Percentiles rank a stretch among this genome's conserved stretches.
Evolutionary conservation across 2,113 vertebrate species (phyloP).

Genomic region (Astur gentilis): DNA sequence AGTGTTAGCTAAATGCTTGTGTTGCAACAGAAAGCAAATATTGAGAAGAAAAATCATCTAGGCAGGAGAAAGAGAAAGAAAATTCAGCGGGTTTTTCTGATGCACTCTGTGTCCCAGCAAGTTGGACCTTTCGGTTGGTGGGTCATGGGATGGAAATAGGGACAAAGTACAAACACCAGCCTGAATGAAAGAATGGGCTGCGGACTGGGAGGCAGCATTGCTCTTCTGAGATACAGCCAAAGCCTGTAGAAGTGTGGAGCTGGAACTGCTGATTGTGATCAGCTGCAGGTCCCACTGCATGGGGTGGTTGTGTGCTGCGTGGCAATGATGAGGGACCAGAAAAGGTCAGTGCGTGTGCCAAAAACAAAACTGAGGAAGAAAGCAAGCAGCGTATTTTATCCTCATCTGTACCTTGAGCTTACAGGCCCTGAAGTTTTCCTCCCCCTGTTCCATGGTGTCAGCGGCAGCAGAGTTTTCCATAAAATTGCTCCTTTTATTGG

Average conservation of each 20-base stretch:
- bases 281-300: accelerated
- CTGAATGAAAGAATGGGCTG: background rate
- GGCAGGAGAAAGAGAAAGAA: background rate
- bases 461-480: background rate
- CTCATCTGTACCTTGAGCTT: background rate
- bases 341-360: no score
- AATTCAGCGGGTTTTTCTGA: background rate
- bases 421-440: background rate
- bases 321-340: background rate
- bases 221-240: accelerated
- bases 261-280: background rate
- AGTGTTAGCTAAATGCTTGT: accelerated
- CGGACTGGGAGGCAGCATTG: background rate
- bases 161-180: accelerated
- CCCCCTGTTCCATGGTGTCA: background rate
- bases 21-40: background rate
- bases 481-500: background rate
- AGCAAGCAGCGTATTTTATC: background rate
- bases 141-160: accelerated
- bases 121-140: accelerated
- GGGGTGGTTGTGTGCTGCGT: accelerated
- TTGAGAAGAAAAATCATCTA: background rate
- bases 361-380: background rate
- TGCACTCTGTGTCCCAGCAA: accelerated
- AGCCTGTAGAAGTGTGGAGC: accelerated